Base-by-base conservation (phyloP, 2,888 invertebrate species). In the Aricia artaxerxes region DNA sequence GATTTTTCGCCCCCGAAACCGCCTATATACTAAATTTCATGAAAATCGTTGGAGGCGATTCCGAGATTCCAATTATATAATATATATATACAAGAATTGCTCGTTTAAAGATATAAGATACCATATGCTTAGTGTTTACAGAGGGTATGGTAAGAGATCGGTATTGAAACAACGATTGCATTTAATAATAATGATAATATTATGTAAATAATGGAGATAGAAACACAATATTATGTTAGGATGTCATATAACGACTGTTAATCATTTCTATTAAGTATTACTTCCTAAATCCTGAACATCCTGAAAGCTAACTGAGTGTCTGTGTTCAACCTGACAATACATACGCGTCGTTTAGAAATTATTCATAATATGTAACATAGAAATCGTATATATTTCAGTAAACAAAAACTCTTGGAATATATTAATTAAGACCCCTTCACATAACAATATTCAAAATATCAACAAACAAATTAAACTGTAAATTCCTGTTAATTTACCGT, bases 401-500 rank as follows among this genome's bases (percentile, higher is more conserved):
- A n/a, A 60, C 11, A 60, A n/a, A 60, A n/a, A 40, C 1, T 60
- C 5, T 60, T n/a, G 61, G 6, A 69, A 35, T 31, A 35, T 7
- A 11, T 69, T 4, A 7, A 69, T 4, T 13, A 7, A 64, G 64
- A 31, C 31, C 11, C 13, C 69, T 16, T 35, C 2, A 16, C 35
- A 49, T 49, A 44, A 31, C 75, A 24, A 75, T 13, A 69, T 69
- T 69, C 35, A 49, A 53, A 57, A 76, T 76, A 76, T 75, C 49
- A 31, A 49, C 57, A 57, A 57, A 57, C 35, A 76, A 76, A 35
- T 76, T 76, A 57, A 57, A 53, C 53, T 6, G 76, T 11, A 76
- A 76, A 76, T 76, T 49, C 31, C n/a, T 76, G 76, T 76, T 31
- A 16, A 31, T 53, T 57, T 76, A 57, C 13, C 49, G 53, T 53